Conservation (phyloP, 2,113 vertebrate genomes). For the Pagrus major region DNA sequence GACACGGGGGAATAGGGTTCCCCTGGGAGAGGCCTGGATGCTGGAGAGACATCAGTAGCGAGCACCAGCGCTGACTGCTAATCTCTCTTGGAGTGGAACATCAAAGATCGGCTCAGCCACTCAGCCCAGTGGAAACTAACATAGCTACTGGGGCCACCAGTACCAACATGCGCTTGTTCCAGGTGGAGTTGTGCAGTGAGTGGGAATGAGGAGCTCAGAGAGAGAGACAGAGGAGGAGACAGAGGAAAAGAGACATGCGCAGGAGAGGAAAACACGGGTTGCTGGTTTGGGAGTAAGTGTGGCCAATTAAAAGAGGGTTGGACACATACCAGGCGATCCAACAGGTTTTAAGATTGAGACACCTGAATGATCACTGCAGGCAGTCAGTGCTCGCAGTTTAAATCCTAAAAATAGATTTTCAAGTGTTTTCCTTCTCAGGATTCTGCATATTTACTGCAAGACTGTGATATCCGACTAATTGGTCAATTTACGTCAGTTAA, state of each 20-base stretch:
- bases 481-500: not conserved
- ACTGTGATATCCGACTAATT: not conserved
- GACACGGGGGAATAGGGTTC: not conserved
- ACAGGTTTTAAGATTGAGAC: not conserved
- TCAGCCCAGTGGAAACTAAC: slow-evolving; percentile 73
- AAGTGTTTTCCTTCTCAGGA: not conserved
- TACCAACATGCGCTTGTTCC: slow-evolving; percentile 85
- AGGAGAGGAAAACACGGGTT: not conserved
- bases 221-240: not conserved
- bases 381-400: not conserved
- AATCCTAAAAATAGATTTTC: not conserved
- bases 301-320: slow-evolving; percentile 29
- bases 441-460: not conserved
- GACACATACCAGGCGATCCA: not conserved
- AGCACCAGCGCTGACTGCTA: slow-evolving; percentile 88
- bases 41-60: slow-evolving; percentile 21
- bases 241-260: slow-evolving; percentile 1
- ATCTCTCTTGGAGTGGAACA: slow-evolving; percentile 85
- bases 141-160: slow-evolving; percentile 91
- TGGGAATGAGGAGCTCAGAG: slow-evolving; percentile 20
- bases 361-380: not conserved
- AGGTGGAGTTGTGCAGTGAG: slow-evolving; percentile 47
- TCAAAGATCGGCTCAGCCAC: slow-evolving; percentile 86
- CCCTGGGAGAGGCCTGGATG: slow-evolving; percentile 31
- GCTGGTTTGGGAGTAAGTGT: slow-evolving; percentile 9